These are phyloP conservation scores for Regulus satrapa DNA, from an alignment of 2,113 vertebrate species.

Conservation along the genomic window DNA sequence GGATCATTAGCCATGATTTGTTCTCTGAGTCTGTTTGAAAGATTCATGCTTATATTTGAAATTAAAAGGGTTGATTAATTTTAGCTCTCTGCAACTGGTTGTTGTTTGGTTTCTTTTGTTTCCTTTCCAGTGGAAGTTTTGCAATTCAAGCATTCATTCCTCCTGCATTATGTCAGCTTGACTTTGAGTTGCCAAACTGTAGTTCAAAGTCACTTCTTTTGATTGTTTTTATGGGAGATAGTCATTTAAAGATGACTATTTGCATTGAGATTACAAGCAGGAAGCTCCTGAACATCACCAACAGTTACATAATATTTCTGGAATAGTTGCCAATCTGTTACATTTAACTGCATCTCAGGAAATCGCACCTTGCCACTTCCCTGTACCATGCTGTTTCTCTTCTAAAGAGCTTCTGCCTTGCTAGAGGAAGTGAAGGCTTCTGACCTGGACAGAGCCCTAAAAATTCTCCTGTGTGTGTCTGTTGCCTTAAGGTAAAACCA, in stretches of 20 bases:
- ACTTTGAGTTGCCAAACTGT: neutral
- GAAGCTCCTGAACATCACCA: neutral
- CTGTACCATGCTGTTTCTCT: neutral
- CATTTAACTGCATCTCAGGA: neutral
- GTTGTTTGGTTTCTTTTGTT: neutral
- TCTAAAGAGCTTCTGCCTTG: neutral
- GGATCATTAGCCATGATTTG: neutral
- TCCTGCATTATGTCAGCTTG: neutral
- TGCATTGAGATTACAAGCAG: neutral
- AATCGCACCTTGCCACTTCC: neutral
- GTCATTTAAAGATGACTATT: neutral
- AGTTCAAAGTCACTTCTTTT: neutral
- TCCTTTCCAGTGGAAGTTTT: neutral
- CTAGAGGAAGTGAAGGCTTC: neutral
- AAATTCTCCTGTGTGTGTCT: neutral
- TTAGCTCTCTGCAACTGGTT: neutral
- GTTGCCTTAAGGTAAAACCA: neutral
- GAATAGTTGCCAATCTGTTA: neutral
- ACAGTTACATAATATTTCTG: neutral
- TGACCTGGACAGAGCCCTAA: neutral
- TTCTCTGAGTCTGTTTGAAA: neutral
- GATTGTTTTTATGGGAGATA: neutral
- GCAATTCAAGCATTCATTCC: neutral
- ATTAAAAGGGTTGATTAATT: neutral
- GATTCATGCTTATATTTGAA: neutral